Percentiles rank a stretch among this genome's conserved stretches.
Evolutionary conservation across 2,888 invertebrate genomes (phyloP).

Genomic region (Holacanthella duospinosa): DNA sequence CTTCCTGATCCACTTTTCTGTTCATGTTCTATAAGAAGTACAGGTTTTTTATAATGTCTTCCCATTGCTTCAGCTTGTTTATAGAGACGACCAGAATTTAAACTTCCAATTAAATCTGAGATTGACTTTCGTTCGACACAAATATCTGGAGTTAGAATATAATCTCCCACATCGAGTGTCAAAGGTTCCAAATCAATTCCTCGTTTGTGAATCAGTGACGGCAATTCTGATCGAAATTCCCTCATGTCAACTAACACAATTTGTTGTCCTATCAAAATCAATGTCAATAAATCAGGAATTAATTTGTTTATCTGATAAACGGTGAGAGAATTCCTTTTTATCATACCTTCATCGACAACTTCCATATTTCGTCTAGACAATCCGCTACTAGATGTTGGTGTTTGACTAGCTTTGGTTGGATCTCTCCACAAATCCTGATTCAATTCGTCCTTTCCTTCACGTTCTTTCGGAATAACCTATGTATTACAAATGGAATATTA

Average conservation of each 20-base stretch:
- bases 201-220: conserved; percentile 80
- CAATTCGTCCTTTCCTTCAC: conserved; percentile 70
- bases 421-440: conserved; percentile 44
- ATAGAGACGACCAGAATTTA: conserved; percentile 82
- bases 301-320: background rate
- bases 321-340: background rate
- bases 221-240: conserved; percentile 93
- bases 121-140: conserved; percentile 95
- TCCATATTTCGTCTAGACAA: conserved; percentile 38
- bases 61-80: conserved; percentile 92
- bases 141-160: conserved; percentile 89
- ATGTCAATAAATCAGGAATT: too few species aligned
- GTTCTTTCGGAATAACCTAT: conserved; percentile 77
- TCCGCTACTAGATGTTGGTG: conserved; percentile 57
- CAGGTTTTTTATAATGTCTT: conserved; percentile 72
- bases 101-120: conserved; percentile 88
- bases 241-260: conserved; percentile 80
- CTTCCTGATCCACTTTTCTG: conserved; percentile 70
- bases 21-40: conserved; percentile 91
- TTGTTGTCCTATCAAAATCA: conserved; percentile 16
- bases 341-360: conserved; percentile 48
- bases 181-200: conserved; percentile 85
- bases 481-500: conserved; percentile 41
- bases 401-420: conserved; percentile 41
- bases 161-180: conserved; percentile 91